Evolutionary conservation across 2,113 vertebrate species (phyloP).

Genomic region (Lamprologus sp.): DNA sequence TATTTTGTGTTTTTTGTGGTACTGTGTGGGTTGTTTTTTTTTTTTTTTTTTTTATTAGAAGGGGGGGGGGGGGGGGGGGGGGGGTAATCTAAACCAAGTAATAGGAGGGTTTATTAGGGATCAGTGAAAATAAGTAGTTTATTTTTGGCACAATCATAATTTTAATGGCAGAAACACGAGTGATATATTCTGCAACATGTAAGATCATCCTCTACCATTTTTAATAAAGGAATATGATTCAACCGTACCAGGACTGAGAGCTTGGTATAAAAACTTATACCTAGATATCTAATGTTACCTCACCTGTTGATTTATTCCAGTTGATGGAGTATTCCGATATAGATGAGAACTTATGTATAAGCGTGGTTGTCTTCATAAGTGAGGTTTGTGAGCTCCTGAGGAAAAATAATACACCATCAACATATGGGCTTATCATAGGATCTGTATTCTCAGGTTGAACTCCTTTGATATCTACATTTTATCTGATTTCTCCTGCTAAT

Average conservation of each 20-base stretch:
- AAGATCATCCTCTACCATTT: neutral
- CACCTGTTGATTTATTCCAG: neutral
- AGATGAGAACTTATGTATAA: neutral
- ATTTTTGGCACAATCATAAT: neutral
- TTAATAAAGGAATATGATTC: neutral
- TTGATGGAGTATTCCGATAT: neutral
- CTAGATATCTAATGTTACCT: neutral
- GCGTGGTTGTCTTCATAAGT: neutral
- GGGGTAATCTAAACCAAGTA: neutral
- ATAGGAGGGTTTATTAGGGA: neutral
- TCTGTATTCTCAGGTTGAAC: neutral
- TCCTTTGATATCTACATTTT: neutral
- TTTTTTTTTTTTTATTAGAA: too few species aligned
- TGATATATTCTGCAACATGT: neutral
- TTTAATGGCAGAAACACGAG: neutral
- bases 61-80: rapidly evolving
- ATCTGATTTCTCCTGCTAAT: neutral
- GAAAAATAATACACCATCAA: neutral
- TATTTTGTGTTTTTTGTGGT: too few species aligned
- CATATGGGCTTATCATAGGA: neutral
- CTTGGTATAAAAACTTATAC: neutral
- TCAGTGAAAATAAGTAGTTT: neutral
- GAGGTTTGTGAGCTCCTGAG: neutral
- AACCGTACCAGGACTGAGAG: neutral
- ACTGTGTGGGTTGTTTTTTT: too few species aligned